phyloP scores from a whole-genome alignment of 2,888 invertebrate genomes.

The Apoda limacodes region DNA sequence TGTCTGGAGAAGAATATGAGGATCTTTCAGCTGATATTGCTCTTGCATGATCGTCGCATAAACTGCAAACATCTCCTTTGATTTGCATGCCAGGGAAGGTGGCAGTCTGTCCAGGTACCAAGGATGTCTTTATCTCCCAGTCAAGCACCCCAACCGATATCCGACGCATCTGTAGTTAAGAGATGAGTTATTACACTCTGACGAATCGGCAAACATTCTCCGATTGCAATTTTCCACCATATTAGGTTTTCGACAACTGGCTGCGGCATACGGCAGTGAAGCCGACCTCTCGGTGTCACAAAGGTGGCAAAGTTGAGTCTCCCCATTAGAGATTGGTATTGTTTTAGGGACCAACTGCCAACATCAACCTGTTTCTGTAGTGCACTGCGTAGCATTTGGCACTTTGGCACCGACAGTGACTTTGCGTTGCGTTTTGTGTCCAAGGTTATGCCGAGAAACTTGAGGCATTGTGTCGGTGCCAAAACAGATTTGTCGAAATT shows the following conservation, averaged over 20 bases:
- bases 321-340: no score
- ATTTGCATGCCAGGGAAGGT: constrained; percentile 17
- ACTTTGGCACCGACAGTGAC: no score
- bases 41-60: constrained; percentile 7
- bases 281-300: constrained; percentile 12
- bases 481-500: constrained; percentile 18
- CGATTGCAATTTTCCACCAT: constrained; percentile 13
- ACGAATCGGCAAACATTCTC: constrained; percentile 5
- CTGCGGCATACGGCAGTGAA: constrained; percentile 14
- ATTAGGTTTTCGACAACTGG: constrained; percentile 8
- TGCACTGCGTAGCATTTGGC: constrained; percentile 15
- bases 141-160: no score
- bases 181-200: no score
- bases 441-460: constrained; percentile 19
- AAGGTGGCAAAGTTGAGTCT: no score
- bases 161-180: no score
- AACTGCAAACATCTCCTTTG: constrained; percentile 11
- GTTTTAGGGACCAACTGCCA: constrained; percentile 16
- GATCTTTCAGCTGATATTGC: constrained; percentile 4
- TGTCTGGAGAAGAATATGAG: constrained; percentile 12
- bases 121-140: constrained; percentile 5
- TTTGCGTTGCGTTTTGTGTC: constrained; percentile 16
- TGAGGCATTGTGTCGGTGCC: constrained; percentile 12
- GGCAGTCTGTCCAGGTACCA: constrained; percentile 13
- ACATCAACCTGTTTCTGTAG: constrained; percentile 8